Percentiles rank a stretch among this genome's conserved stretches.
phyloP scores from a whole-genome alignment of 2,797 vertebrate genomes.

The Todus mexicanus region DNA sequence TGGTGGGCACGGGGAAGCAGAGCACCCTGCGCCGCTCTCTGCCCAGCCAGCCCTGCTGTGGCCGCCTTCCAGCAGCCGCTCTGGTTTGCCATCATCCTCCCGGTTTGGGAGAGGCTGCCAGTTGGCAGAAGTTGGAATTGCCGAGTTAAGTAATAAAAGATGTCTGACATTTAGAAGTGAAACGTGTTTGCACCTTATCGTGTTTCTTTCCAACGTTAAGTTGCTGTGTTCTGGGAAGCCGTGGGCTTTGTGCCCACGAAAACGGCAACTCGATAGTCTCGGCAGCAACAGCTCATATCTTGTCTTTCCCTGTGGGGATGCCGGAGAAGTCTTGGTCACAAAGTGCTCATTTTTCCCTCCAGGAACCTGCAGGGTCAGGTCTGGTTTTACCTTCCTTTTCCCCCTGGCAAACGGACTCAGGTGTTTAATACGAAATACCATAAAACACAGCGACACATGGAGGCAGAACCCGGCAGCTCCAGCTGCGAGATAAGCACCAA shows the following conservation, averaged over 20 bases:
- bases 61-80: background rate
- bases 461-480: background rate
- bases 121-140: slow-evolving; percentile 16
- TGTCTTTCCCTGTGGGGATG: background rate
- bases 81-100: background rate
- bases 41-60: background rate
- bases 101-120: background rate
- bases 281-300: background rate
- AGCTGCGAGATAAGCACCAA: background rate
- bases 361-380: background rate
- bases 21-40: background rate
- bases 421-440: background rate
- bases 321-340: background rate
- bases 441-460: fast-evolving
- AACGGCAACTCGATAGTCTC: background rate
- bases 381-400: background rate
- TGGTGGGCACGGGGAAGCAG: fast-evolving
- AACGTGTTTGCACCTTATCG: slow-evolving; percentile 57
- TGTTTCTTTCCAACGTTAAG: slow-evolving; percentile 22
- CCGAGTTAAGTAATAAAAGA: slow-evolving; percentile 44
- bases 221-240: slow-evolving; percentile 27
- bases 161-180: slow-evolving; percentile 51
- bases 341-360: background rate
- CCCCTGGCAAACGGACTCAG: background rate
- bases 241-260: background rate